These are phyloP conservation scores for Epinotia demarniana DNA, from an alignment of 2,888 invertebrate species.

Conservation along the genomic window DNA sequence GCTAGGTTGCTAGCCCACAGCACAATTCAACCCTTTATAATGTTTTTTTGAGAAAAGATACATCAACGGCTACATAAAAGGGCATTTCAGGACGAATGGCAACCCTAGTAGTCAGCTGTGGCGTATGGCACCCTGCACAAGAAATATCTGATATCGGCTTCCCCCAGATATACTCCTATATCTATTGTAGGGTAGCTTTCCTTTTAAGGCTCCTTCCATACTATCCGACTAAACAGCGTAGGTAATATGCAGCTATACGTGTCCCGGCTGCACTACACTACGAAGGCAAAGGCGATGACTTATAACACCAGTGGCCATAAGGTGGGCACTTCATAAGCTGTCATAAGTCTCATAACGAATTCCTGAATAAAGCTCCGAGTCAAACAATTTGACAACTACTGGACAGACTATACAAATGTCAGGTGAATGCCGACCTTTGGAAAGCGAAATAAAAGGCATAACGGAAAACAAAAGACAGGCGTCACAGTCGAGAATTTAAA, in stretches of 20 bases:
- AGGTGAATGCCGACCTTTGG: neutral
- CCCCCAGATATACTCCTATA: conserved; percentile 1
- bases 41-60: no score
- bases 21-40: no score
- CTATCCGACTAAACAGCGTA: neutral
- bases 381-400: no score
- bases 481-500: conserved; percentile 27
- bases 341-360: no score
- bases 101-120: conserved; percentile 8
- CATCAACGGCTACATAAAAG: neutral
- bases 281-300: no score
- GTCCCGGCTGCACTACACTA: no score
- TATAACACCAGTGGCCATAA: no score
- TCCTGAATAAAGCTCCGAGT: no score
- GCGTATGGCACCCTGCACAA: conserved; percentile 15
- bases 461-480: conserved; percentile 17
- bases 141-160: conserved; percentile 37
- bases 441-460: conserved; percentile 2
- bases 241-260: no score
- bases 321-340: no score
- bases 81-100: neutral
- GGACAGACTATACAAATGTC: neutral
- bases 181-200: neutral
- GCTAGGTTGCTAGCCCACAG: no score
- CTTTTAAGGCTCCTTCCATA: neutral